Conservation (phyloP, 1,140 invertebrate genomes). For the Drosophila obscura region DNA sequence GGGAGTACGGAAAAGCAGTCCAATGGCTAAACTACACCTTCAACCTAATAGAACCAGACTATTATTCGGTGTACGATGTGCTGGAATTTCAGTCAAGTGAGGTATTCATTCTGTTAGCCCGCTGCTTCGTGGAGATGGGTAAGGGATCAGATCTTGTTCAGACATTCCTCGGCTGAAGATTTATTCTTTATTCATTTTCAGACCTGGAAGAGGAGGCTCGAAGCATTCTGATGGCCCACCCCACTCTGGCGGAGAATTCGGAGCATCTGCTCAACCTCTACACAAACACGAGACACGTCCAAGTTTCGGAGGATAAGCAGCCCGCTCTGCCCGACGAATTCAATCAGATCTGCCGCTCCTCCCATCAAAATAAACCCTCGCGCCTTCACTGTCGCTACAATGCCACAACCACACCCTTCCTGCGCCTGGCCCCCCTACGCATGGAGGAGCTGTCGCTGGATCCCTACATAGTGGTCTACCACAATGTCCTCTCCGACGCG, state of each 20-base stretch:
- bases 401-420: slow-evolving; percentile 88
- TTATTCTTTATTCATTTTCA: background rate
- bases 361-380: slow-evolving; percentile 2
- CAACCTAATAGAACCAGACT: background rate
- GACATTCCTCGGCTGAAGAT: no score
- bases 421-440: slow-evolving; percentile 94
- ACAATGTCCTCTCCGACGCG: slow-evolving; percentile 92
- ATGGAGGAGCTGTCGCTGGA: slow-evolving; percentile 93
- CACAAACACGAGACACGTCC: background rate
- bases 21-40: slow-evolving; percentile 11
- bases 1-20: background rate
- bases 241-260: background rate
- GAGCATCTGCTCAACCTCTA: background rate
- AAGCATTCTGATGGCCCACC: background rate
- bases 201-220: background rate
- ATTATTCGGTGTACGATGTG: background rate
- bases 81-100: slow-evolving; percentile 7
- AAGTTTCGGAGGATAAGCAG: rapidly evolving
- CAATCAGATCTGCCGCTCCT: background rate
- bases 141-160: background rate
- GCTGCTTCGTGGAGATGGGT: slow-evolving; percentile 23
- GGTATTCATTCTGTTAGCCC: slow-evolving; percentile 20
- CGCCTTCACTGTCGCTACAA: slow-evolving; percentile 91
- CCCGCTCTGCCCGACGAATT: background rate
- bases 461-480: slow-evolving; percentile 93